Conservation (phyloP, 2,888 invertebrate species). For the Xestia ashworthii region DNA sequence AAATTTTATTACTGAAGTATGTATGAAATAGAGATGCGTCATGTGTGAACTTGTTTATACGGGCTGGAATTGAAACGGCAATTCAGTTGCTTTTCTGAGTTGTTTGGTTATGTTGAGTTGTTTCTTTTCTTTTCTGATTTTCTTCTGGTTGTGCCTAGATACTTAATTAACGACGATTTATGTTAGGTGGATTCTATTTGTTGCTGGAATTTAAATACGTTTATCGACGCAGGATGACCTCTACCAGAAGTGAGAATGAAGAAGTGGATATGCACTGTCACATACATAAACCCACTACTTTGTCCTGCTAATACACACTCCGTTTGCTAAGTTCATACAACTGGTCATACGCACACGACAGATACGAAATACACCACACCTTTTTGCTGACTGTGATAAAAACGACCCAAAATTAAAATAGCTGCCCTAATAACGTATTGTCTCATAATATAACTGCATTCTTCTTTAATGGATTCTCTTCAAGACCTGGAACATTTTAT, state of each 20-base stretch:
- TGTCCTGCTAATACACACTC: no score
- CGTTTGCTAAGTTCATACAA: no score
- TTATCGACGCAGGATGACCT: no score
- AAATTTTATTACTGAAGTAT: constrained; percentile 53
- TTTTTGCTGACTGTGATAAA: no score
- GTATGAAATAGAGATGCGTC: background rate
- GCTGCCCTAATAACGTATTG: background rate
- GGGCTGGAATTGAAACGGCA: background rate
- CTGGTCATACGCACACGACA: no score
- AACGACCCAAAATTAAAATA: background rate
- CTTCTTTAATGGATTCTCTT: background rate
- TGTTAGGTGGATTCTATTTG: no score
- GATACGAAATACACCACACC: background rate
- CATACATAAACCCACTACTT: no score
- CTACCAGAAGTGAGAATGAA: no score
- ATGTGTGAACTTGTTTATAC: background rate
- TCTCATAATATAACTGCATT: background rate
- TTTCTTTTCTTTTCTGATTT: background rate
- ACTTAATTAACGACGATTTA: no score
- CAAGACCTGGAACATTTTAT: constrained; percentile 3
- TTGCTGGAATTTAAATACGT: no score
- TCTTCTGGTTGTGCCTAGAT: background rate
- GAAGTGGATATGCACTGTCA: no score
- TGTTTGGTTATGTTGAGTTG: background rate
- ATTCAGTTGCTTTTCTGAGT: background rate